Conservation (phyloP, 2,888 invertebrate genomes). For the Tiphia femorata region DNA sequence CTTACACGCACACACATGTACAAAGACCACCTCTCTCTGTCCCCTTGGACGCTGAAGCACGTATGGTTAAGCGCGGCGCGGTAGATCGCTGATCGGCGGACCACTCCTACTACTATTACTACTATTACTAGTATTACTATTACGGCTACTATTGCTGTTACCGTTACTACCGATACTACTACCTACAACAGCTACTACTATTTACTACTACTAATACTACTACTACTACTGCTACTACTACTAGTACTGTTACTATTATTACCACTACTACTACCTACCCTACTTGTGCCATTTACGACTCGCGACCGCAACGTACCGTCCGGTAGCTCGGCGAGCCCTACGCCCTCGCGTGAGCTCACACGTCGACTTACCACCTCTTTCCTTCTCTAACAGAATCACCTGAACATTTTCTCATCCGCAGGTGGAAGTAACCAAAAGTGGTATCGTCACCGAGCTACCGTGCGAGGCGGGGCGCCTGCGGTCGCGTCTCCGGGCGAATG, state of each 20-base stretch:
- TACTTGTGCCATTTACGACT: slow-evolving; percentile 35
- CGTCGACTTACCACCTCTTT: neutral
- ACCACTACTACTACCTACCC: slow-evolving; percentile 36
- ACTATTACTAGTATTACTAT: slow-evolving; percentile 30
- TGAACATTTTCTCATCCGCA: no score
- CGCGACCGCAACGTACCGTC: no score
- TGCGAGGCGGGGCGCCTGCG: no score
- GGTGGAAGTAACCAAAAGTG: no score
- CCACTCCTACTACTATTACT: slow-evolving; percentile 41
- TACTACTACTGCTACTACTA: slow-evolving; percentile 39
- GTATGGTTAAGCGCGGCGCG: slow-evolving; percentile 62
- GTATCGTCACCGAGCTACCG: neutral
- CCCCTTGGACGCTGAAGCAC: slow-evolving; percentile 45
- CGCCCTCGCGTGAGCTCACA: no score
- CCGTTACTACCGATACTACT: slow-evolving; percentile 9
- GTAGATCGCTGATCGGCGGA: slow-evolving; percentile 53
- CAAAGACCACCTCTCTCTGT: slow-evolving; percentile 11
- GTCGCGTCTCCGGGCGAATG: no score
- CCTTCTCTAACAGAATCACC: neutral
- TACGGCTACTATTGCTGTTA: slow-evolving; percentile 19
- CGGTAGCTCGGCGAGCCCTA: no score
- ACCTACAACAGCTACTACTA: slow-evolving; percentile 3
- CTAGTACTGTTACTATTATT: slow-evolving; percentile 33
- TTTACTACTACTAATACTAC: slow-evolving; percentile 27
- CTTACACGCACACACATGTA: slow-evolving; percentile 6